phyloP scores from a whole-genome alignment of 2,888 invertebrate species.

The Philaethria dido region DNA sequence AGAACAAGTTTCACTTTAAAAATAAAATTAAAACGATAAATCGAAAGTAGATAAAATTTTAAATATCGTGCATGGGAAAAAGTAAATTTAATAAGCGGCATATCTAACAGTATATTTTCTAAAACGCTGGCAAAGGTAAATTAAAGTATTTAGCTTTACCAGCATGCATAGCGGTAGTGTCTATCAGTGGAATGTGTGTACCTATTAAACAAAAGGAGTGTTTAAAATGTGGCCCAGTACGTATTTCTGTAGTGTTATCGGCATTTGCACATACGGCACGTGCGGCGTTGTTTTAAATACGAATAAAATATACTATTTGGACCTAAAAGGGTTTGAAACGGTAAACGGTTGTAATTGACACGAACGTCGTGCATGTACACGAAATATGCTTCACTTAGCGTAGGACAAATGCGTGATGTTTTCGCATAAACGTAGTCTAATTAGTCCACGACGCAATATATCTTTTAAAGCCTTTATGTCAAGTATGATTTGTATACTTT shows the following conservation, averaged over 20 bases:
- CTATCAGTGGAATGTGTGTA: conserved; percentile 42
- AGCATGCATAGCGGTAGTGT: conserved; percentile 37
- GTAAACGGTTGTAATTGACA: conserved; percentile 42
- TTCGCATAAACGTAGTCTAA: conserved; percentile 38
- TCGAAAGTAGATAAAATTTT: conserved; percentile 53
- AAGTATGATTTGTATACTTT: not conserved
- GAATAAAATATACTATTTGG: conserved; percentile 44
- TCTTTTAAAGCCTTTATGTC: conserved; percentile 4
- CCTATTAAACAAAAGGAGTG: conserved; percentile 44
- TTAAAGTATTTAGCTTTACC: conserved; percentile 33
- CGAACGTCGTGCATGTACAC: conserved; percentile 39
- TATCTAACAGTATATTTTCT: conserved; percentile 28
- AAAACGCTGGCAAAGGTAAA: conserved; percentile 37
- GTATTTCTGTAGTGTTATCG: conserved; percentile 43
- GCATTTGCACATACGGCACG: conserved; percentile 44
- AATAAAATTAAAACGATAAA: conserved; percentile 62
- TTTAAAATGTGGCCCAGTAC: conserved; percentile 45
- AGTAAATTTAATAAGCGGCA: conserved; percentile 12
- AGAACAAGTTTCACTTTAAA: conserved; percentile 66
- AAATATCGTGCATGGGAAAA: conserved; percentile 28
- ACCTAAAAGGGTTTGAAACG: conserved; percentile 43
- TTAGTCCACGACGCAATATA: conserved; percentile 31
- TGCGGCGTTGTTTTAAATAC: conserved; percentile 45
- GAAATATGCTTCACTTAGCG: conserved; percentile 30
- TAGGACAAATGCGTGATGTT: conserved; percentile 39